A percentile compares a stretch with the other conserved stretches of the same genome.
Conservation (phyloP, 2,888 invertebrate species). For the Theodoxus fluviatilis region DNA sequence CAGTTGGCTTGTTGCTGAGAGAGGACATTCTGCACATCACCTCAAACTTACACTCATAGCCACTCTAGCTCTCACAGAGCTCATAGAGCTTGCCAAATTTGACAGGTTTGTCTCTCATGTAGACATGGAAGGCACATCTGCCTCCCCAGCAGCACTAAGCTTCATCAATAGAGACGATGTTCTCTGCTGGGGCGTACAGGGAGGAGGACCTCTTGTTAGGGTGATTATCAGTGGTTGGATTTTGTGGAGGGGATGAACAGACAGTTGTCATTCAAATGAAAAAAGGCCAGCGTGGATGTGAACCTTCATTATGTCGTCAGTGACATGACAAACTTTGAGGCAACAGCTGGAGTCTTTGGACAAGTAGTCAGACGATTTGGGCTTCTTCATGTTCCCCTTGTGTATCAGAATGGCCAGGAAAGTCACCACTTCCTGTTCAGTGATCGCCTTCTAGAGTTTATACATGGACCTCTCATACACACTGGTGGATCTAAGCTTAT, state of each 20-base stretch:
- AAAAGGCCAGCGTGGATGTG: too few species aligned
- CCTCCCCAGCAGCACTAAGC: constrained; percentile 21
- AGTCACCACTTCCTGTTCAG: neutral
- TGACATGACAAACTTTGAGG: neutral
- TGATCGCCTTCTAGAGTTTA: neutral
- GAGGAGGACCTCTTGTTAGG: neutral
- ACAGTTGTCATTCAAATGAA: too few species aligned
- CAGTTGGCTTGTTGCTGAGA: constrained; percentile 20
- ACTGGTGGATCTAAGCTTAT: neutral
- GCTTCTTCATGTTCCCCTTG: constrained; percentile 19
- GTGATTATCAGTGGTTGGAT: neutral
- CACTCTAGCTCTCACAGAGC: constrained; percentile 13
- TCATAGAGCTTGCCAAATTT: constrained; percentile 16
- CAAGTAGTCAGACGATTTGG: constrained; percentile 7
- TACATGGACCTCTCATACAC: neutral
- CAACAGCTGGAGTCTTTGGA: neutral
- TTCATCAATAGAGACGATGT: constrained; percentile 17
- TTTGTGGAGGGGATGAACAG: constrained; percentile 8
- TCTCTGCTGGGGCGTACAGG: constrained; percentile 7
- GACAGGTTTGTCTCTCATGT: constrained; percentile 22
- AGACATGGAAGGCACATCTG: neutral
- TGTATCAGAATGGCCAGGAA: constrained; percentile 8
- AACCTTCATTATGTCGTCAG: neutral
- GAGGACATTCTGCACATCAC: neutral
- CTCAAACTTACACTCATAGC: constrained; percentile 15